A percentile compares a stretch with the other conserved stretches of the same genome.
phyloP scores from a whole-genome alignment of 2,888 invertebrate genomes.

The Nebria brevicollis region DNA sequence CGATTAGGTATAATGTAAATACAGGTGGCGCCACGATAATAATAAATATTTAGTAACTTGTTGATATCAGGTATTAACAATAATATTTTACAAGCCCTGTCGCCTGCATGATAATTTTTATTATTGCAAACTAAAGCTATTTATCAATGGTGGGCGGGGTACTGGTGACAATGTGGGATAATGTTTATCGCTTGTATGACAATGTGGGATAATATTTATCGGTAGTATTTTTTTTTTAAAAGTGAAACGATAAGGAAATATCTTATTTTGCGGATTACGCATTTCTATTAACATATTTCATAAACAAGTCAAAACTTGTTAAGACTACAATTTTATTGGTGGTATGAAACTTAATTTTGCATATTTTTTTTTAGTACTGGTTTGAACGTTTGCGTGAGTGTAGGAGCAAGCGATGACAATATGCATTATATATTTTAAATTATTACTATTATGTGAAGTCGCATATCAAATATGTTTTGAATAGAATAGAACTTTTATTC shows the following conservation, averaged over 20 bases:
- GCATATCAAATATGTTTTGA: not conserved
- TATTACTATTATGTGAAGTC: not conserved
- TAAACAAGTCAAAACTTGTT: too few species aligned
- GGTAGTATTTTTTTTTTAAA: not conserved
- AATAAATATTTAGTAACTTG: not conserved
- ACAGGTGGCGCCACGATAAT: not conserved
- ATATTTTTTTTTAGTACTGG: too few species aligned
- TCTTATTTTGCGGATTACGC: not conserved
- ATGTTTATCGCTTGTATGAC: not conserved
- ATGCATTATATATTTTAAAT: not conserved
- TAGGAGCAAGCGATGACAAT: not conserved
- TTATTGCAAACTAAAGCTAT: not conserved
- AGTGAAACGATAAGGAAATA: not conserved
- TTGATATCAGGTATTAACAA: not conserved
- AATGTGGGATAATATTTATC: not conserved
- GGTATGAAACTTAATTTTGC: too few species aligned
- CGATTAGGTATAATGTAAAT: not conserved
- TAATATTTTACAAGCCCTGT: not conserved
- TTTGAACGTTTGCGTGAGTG: too few species aligned
- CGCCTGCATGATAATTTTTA: not conserved
- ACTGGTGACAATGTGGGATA: not conserved
- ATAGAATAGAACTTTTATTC: not conserved
- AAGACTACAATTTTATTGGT: too few species aligned
- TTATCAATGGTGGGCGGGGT: not conserved
- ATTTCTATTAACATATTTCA: too few species aligned